Percentiles rank a stretch among this genome's conserved stretches.
These are phyloP conservation scores for Thelaira solivaga DNA, from an alignment of 2,888 invertebrate species.

Conservation along the genomic window DNA sequence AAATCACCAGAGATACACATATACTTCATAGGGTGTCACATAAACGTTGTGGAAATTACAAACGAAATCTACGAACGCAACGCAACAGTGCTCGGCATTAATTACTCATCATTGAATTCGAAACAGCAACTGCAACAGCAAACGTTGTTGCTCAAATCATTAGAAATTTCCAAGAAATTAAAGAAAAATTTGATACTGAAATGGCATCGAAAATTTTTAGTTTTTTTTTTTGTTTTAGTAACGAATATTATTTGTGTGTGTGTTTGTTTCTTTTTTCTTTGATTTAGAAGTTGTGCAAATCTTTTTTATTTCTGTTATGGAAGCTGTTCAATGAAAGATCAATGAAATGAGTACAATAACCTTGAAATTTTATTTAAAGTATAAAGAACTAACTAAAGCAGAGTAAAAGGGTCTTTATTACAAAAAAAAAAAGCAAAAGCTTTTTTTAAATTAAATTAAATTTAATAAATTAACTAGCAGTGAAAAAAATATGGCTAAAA, in stretches of 20 bases:
- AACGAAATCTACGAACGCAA: too few relatives aligned
- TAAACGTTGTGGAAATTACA: too few relatives aligned
- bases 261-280: neutral
- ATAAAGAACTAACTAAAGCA: neutral
- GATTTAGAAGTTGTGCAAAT: constrained; percentile 1
- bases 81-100: too few relatives aligned
- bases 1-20: too few relatives aligned
- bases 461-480: too few relatives aligned
- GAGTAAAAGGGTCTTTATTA: neutral
- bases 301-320: constrained; percentile 3
- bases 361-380: constrained; percentile 23
- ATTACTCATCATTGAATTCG: constrained; percentile 49
- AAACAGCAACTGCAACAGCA: constrained; percentile 26
- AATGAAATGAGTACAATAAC: constrained; percentile 50
- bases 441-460: too few relatives aligned
- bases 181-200: constrained; percentile 57
- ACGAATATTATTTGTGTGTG: neutral
- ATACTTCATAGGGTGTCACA: too few relatives aligned
- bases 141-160: constrained; percentile 56
- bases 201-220: constrained; percentile 41
- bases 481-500: too few relatives aligned
- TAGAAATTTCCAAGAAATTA: constrained; percentile 66
- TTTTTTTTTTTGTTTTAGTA: neutral
- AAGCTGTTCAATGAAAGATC: constrained; percentile 38
- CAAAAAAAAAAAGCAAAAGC: too few relatives aligned